These are phyloP conservation scores for Netelia virgata DNA, from an alignment of 2,888 invertebrate species.

Conservation along the genomic window DNA sequence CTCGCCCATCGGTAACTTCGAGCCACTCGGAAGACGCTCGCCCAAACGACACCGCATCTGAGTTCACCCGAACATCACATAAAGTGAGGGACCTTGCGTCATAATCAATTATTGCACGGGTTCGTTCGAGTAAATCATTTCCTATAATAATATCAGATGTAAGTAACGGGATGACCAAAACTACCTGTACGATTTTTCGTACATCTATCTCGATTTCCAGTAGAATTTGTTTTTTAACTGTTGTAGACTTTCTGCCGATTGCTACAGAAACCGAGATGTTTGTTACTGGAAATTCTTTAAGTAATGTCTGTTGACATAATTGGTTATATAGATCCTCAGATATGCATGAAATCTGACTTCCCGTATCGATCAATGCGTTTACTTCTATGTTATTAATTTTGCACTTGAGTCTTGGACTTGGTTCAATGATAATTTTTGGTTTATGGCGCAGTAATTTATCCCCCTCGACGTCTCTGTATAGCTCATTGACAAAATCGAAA, in stretches of 20 bases:
- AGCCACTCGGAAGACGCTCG: not conserved
- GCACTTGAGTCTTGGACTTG: not conserved
- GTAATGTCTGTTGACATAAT: not conserved
- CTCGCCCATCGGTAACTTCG: not conserved
- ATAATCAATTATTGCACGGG: not conserved
- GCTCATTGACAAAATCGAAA: slow-evolving; percentile 49
- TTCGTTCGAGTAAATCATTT: not conserved
- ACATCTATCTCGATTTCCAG: not conserved
- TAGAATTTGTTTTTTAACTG: slow-evolving; percentile 30
- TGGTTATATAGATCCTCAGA: slow-evolving; percentile 41
- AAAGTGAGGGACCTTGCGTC: not conserved
- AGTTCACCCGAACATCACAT: not conserved
- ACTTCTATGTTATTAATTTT: not conserved
- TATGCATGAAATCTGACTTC: slow-evolving; percentile 50
- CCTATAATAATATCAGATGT: not conserved
- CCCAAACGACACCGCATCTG: not conserved
- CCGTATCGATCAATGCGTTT: slow-evolving; percentile 46
- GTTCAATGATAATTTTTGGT: not conserved
- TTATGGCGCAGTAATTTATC: not conserved
- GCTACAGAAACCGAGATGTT: slow-evolving; percentile 39
- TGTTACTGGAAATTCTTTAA: slow-evolving; percentile 33
- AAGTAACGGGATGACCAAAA: not conserved
- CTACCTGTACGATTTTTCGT: not conserved
- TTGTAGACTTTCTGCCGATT: slow-evolving; percentile 39
- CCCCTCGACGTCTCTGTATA: not conserved